These are phyloP conservation scores for Mantis religiosa DNA, from an alignment of 2,888 invertebrate genomes.

Conservation along the genomic window DNA sequence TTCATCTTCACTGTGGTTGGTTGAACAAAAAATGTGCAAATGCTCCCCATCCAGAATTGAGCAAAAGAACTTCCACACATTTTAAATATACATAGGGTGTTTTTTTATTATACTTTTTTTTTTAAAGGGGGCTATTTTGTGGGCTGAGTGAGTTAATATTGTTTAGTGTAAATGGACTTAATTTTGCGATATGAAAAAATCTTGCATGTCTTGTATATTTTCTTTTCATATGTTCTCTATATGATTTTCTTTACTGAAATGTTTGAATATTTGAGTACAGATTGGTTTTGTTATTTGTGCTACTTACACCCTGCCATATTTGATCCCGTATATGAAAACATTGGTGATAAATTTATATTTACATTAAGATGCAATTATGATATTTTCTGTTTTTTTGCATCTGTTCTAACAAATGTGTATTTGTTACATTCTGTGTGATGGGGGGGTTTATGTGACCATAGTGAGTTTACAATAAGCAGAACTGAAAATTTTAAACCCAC, in stretches of 20 bases:
- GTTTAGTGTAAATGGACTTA: slow-evolving; percentile 2
- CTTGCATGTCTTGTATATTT: slow-evolving; percentile 10
- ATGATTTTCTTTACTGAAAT: not conserved
- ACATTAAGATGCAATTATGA: not conserved
- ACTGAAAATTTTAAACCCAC: not conserved
- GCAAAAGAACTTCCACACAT: slow-evolving; percentile 13
- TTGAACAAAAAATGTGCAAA: slow-evolving; percentile 10
- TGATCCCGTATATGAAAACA: not conserved
- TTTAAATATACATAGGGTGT: not conserved
- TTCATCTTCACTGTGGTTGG: slow-evolving; percentile 27
- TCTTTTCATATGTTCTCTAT: not conserved
- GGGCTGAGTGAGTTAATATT: slow-evolving; percentile 11
- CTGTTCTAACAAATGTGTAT: not conserved
- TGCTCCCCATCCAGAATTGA: slow-evolving; percentile 10
- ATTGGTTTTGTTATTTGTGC: slow-evolving; percentile 1
- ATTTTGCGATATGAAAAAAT: not conserved
- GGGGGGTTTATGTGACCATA: not conserved
- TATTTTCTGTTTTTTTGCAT: not conserved
- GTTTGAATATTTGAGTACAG: not conserved
- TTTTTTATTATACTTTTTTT: not conserved
- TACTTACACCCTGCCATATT: not conserved
- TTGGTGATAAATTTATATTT: not conserved
- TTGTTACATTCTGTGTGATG: not conserved
- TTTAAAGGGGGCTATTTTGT: not conserved
- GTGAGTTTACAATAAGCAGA: not conserved